These are phyloP conservation scores for Clanis bilineata DNA, from an alignment of 2,888 invertebrate species.

Conservation along the genomic window DNA sequence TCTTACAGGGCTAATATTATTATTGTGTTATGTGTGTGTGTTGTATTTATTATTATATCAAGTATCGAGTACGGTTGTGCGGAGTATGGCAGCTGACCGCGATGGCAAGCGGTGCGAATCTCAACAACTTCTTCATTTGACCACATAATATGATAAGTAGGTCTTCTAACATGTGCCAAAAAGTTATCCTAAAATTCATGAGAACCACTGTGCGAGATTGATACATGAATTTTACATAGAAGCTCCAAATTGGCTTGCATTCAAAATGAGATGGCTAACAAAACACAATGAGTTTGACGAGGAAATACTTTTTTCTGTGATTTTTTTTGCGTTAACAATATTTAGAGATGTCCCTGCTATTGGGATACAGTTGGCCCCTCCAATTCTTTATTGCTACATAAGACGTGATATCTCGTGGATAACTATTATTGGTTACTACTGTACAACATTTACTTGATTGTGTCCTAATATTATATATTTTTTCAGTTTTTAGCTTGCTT, in stretches of 20 bases:
- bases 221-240: slow-evolving; percentile 11
- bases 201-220: not conserved
- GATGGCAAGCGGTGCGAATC: slow-evolving; percentile 68
- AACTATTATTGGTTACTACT: no score
- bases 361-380: no score
- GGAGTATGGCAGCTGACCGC: slow-evolving; percentile 46
- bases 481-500: no score
- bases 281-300: not conserved
- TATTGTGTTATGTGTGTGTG: no score
- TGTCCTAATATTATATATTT: no score
- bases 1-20: no score
- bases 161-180: not conserved
- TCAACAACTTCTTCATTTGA: slow-evolving; percentile 23
- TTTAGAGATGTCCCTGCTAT: no score
- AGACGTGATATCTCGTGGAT: no score
- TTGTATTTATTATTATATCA: no score
- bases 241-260: slow-evolving; percentile 17
- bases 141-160: slow-evolving; percentile 25
- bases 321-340: slow-evolving; percentile 10
- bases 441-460: no score
- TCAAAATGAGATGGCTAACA: not conserved
- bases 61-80: no score
- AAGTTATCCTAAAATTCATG: not conserved
- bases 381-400: no score
- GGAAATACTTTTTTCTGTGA: not conserved